Conservation (phyloP, 2,113 vertebrate genomes). For the Sorex fumeus region DNA sequence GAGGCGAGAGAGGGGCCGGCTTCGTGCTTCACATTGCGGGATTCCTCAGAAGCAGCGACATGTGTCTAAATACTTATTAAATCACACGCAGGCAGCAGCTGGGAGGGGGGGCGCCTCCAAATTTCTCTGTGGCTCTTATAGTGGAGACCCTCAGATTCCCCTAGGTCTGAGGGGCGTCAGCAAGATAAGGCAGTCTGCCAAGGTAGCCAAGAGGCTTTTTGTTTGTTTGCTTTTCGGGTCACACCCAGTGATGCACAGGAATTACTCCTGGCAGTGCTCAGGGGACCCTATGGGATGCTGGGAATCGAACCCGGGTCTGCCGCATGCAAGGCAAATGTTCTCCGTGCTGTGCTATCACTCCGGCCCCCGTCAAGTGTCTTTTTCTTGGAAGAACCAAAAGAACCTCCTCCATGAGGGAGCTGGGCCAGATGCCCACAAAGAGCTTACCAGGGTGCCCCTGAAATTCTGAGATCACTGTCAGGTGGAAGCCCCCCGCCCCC, state of each 20-base stretch:
- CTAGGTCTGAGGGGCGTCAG: background rate
- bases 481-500: background rate
- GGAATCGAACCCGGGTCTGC: no score
- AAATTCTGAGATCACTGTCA: background rate
- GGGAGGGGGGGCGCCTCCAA: background rate
- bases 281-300: no score
- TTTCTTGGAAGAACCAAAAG: conserved; percentile 4
- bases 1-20: no score
- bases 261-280: no score
- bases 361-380: background rate
- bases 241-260: no score
- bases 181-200: background rate
- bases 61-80: background rate
- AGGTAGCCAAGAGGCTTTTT: background rate
- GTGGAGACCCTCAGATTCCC: background rate
- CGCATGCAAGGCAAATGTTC: no score
- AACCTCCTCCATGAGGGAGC: background rate
- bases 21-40: no score
- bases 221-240: no score
- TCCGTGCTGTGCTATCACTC: no score
- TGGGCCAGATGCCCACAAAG: background rate
- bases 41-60: no score
- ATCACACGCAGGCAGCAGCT: background rate
- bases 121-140: background rate
- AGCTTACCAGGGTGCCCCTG: background rate